These are phyloP conservation scores for Protophormia terraenovae DNA, from an alignment of 2,888 invertebrate species.

Conservation along the genomic window DNA sequence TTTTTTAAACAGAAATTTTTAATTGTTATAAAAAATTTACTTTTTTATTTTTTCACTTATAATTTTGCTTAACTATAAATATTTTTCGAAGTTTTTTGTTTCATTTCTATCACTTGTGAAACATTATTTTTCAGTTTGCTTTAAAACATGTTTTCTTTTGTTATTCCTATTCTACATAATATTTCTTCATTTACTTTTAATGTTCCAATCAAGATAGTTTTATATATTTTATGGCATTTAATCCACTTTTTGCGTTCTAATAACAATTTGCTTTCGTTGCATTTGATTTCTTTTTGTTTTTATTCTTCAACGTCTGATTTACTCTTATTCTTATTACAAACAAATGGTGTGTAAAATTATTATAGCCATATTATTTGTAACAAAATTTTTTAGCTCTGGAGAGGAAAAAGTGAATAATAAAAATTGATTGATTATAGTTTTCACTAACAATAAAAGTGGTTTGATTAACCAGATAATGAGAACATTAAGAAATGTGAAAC, in stretches of 20 bases:
- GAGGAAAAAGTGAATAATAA: conserved; percentile 44
- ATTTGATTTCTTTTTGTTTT: neutral
- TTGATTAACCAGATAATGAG: conserved; percentile 51
- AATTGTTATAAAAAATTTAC: no score
- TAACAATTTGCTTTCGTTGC: conserved; percentile 69
- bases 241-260: conserved; percentile 74
- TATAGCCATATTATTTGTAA: neutral
- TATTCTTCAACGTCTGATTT: neutral
- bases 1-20: no score
- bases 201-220: neutral
- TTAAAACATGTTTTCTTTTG: neutral
- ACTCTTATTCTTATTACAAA: neutral
- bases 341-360: neutral
- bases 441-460: conserved; percentile 66
- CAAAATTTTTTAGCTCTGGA: neutral
- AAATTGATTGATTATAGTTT: conserved; percentile 60
- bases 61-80: no score
- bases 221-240: conserved; percentile 45
- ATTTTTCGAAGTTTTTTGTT: no score
- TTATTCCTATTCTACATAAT: neutral
- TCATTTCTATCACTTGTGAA: no score
- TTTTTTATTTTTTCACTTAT: no score
- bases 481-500: conserved; percentile 1
- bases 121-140: neutral
- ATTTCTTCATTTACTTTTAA: neutral